These are phyloP conservation scores for Naja naja DNA, from an alignment of 2,113 vertebrate species.

Conservation along the genomic window DNA sequence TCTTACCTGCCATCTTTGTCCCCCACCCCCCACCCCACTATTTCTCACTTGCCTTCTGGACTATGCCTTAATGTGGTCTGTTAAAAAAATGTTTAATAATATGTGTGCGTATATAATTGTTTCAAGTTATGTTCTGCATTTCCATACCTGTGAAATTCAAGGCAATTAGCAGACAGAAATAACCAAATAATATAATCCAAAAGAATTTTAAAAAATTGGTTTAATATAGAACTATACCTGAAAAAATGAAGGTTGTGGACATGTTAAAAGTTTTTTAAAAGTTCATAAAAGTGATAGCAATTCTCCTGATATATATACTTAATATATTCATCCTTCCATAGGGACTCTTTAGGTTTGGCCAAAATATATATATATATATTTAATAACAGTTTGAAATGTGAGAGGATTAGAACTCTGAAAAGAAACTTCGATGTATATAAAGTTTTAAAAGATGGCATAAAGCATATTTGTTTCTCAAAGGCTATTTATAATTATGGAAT, in stretches of 20 bases:
- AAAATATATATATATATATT: background rate
- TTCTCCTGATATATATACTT: too few species aligned
- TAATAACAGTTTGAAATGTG: background rate
- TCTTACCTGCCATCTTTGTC: background rate
- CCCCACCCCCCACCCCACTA: accelerated
- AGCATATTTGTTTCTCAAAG: background rate
- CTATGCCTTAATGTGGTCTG: background rate
- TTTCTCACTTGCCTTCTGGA: background rate
- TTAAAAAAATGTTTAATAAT: background rate
- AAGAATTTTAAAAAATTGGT: background rate
- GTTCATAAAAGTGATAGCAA: background rate
- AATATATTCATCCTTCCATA: background rate
- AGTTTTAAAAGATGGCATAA: background rate
- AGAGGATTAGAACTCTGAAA: background rate
- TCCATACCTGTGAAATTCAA: background rate
- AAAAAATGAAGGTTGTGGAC: background rate
- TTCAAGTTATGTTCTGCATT: background rate
- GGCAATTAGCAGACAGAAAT: background rate
- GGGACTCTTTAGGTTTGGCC: background rate
- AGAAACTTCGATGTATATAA: background rate
- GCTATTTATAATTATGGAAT: background rate
- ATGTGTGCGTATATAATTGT: background rate
- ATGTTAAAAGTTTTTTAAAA: background rate
- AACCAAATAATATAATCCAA: background rate
- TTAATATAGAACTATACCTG: background rate